Evolutionary conservation across 2,888 invertebrate genomes (phyloP).

Genomic region (Harpalus rubripes): DNA sequence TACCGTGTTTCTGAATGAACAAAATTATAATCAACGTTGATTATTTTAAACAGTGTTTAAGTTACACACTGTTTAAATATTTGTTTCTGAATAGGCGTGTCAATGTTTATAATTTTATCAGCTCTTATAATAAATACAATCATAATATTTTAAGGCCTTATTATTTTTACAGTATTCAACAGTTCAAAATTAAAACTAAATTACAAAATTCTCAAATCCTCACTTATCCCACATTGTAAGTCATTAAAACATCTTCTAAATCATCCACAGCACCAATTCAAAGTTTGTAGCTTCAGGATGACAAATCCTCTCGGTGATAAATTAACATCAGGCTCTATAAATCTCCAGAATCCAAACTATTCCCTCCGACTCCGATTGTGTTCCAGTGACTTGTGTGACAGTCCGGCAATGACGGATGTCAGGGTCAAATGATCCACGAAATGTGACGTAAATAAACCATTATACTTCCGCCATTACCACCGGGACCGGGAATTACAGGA

Average conservation of each 20-base stretch:
- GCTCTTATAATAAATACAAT: too few relatives aligned
- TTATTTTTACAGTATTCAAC: too few relatives aligned
- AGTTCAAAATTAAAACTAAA: too few relatives aligned
- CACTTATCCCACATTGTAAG: background rate
- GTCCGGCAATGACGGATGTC: background rate
- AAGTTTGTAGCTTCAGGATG: conserved; percentile 1
- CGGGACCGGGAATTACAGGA: conserved; percentile 2
- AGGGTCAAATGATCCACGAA: conserved; percentile 25
- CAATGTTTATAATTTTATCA: too few relatives aligned
- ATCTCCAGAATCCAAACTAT: conserved; percentile 1
- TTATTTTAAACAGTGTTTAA: too few relatives aligned
- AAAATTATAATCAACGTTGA: too few relatives aligned
- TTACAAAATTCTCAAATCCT: background rate
- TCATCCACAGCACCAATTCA: background rate
- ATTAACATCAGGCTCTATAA: conserved; percentile 11
- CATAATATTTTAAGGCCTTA: too few relatives aligned
- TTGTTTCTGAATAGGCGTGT: too few relatives aligned
- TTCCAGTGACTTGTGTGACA: conserved; percentile 5
- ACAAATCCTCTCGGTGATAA: conserved; percentile 3
- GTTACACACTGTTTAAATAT: too few relatives aligned
- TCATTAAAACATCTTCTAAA: background rate
- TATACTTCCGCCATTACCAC: background rate
- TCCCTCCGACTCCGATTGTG: background rate
- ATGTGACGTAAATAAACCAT: conserved; percentile 21
- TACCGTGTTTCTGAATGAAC: too few relatives aligned